Evolutionary conservation across 2,113 vertebrate species (phyloP).

Genomic region (Oreotrochilus melanogaster): DNA sequence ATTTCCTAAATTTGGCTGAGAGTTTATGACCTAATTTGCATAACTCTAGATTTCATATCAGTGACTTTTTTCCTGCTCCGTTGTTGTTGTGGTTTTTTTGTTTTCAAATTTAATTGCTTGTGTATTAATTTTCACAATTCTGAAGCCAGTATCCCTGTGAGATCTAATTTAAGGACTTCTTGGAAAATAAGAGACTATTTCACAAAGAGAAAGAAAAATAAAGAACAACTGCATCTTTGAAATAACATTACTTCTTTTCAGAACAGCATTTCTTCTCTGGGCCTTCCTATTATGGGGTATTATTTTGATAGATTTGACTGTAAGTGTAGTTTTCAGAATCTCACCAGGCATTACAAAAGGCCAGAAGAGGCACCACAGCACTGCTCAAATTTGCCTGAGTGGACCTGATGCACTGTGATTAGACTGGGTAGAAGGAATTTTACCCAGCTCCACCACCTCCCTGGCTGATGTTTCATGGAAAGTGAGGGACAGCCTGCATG

Average conservation of each 20-base stretch:
- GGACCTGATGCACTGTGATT: background rate
- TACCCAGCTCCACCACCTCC: fast-evolving
- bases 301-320: background rate
- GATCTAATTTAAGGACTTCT: constrained; percentile 51
- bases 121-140: constrained; percentile 58
- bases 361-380: background rate
- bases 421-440: background rate
- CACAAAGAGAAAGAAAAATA: background rate
- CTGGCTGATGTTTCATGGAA: background rate
- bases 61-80: background rate
- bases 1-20: background rate
- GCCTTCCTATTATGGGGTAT: background rate
- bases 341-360: background rate
- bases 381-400: background rate
- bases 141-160: constrained; percentile 27
- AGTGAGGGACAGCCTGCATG: background rate
- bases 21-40: constrained; percentile 41
- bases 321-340: background rate
- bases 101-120: constrained; percentile 45
- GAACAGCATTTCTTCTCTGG: background rate
- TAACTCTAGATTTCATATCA: constrained; percentile 35
- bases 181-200: constrained; percentile 2
- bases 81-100: background rate
- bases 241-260: background rate
- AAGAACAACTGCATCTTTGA: constrained; percentile 3